Conservation (phyloP, 2,113 vertebrate species). For the Progne subis region DNA sequence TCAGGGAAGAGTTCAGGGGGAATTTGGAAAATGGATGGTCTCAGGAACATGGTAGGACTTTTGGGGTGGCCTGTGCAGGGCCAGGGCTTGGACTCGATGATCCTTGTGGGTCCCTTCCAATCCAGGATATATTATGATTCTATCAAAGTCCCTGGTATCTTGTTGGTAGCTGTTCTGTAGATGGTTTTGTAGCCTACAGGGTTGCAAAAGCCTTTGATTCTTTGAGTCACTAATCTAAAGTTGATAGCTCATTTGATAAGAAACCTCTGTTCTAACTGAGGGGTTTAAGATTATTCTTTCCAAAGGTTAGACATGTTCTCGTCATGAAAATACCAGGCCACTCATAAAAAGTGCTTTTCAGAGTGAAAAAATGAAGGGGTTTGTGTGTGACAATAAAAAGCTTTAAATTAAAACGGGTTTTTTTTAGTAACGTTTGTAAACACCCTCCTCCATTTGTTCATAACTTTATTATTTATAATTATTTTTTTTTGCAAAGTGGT, state of each 20-base stretch:
- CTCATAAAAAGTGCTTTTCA: background rate
- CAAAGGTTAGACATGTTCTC: background rate
- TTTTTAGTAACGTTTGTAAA: background rate
- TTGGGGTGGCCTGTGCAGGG: background rate
- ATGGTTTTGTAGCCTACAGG: background rate
- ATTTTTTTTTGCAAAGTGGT: background rate
- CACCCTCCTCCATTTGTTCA: background rate
- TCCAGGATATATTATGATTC: background rate
- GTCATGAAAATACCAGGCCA: background rate
- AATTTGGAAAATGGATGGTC: rapidly evolving
- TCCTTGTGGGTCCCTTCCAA: background rate
- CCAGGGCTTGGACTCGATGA: background rate
- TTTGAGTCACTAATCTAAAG: background rate
- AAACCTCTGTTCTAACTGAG: background rate
- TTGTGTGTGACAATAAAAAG: background rate
- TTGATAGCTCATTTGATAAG: background rate
- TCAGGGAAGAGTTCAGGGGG: background rate
- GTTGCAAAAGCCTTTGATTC: background rate
- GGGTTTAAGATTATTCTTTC: background rate
- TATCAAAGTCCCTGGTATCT: background rate
- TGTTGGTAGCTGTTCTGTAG: background rate
- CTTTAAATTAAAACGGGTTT: background rate
- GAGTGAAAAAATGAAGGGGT: background rate
- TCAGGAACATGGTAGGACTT: background rate
- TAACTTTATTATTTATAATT: background rate